Evolutionary conservation across 2,888 invertebrate species (phyloP), one percentile per base, ranked within the genome.

Genomic region (Apodemia duryi): DNA sequence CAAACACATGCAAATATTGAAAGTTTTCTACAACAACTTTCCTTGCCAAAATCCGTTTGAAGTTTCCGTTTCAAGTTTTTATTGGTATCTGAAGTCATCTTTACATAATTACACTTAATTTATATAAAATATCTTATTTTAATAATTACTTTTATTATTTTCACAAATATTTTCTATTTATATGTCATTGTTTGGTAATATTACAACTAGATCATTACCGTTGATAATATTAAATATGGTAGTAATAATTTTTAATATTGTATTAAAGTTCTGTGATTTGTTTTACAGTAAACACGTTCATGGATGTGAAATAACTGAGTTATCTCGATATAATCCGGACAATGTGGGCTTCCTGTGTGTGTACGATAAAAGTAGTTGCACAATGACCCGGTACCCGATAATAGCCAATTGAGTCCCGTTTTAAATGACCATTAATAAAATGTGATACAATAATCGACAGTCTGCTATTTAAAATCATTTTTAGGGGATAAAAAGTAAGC

Each of bases 301-400:
- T 71, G 10, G 54, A 63, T 52, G 57, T 60, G 60, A 66, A 64
- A 69, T 67, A 69, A 70, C 72, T 57, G 54, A 57, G 54, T 57
- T 88, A 86, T 88, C 84, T 80, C 80, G 71, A 77, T 75, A 76
- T 85, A 85, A 86, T 89, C 83, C 86, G 74, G 74, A 71, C 75
- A 80, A 86, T 57, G 54, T 83, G 81, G 77, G 71, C 86, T 89
- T 91, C 91, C 91, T 85, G 88, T 73, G 74, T 73, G 80, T 46
- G 46, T 13, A 46, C 46, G 46, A 46, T 46, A 46, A 82, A 83
- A 81, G 54, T 29, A 29, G 54, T 89, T 88, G 84, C 86, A 81
- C 89, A 89, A 75, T 68, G 69, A 85, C 66, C 69, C 71, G 73
- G 68, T 74, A 69, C 70, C 81, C 80, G 88, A 89, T 54, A 54